A percentile compares a stretch with the other conserved stretches of the same genome.
phyloP scores from a whole-genome alignment of 1,140 invertebrate genomes.

The Thaumetopoea pityocampa region DNA sequence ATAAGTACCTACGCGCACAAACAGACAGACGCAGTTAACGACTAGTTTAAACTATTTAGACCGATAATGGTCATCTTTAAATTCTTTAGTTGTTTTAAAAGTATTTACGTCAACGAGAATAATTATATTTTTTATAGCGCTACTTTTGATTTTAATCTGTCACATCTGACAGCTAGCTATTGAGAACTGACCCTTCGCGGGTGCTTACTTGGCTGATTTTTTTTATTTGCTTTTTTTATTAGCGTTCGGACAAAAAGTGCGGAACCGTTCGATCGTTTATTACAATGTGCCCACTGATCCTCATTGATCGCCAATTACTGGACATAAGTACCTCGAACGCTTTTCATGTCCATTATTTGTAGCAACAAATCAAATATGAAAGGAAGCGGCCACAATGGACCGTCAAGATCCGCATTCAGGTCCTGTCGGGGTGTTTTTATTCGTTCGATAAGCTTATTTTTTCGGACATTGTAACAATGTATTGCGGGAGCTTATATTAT shows the following conservation, averaged over 20 bases:
- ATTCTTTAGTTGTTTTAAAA: no score
- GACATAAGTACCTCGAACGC: conserved; percentile 74
- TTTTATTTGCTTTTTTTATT: conserved; percentile 49
- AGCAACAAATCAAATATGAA: conserved; percentile 70
- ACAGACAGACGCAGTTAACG: no score
- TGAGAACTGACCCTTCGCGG: conserved; percentile 49
- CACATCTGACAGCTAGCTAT: conserved; percentile 51
- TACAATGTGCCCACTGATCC: conserved; percentile 75
- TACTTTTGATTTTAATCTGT: conserved; percentile 37
- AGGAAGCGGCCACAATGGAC: conserved; percentile 61
- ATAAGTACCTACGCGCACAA: no score
- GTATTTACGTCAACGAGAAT: no score
- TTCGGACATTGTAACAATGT: conserved; percentile 45
- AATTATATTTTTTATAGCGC: no score
- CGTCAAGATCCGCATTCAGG: conserved; percentile 59
- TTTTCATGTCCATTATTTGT: conserved; percentile 70
- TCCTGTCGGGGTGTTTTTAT: conserved; percentile 55
- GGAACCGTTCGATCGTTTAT: conserved; percentile 54
- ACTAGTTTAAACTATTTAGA: no score
- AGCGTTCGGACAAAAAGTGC: conserved; percentile 47
- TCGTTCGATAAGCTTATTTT: conserved; percentile 52
- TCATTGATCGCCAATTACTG: conserved; percentile 75
- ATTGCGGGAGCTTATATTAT: conserved; percentile 41
- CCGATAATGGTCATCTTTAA: no score
- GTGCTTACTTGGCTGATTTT: conserved; percentile 37